Base-by-base conservation (phyloP, 2,888 invertebrate genomes). In the Melikaiella ostensackeni region DNA sequence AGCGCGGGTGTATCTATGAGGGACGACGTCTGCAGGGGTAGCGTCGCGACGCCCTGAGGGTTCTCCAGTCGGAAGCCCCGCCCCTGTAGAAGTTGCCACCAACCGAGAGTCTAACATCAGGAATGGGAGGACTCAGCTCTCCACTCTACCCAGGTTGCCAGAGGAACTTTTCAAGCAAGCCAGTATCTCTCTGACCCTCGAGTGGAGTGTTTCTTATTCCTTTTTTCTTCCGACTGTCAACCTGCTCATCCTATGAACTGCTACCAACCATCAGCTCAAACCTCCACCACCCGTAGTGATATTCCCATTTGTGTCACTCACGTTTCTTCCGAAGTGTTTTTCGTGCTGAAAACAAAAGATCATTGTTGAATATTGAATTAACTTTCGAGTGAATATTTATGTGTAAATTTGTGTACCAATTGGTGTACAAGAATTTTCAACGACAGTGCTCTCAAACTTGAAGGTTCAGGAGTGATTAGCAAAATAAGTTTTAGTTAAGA, bases 111-210 rank as follows among this genome's bases (percentile, higher is more conserved):
- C 82, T 78, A 86, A 85, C 83, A 86, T 83, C 80, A 77, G 84
- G 79, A 85, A 87, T 86, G 86, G 88, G 86, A 90, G 90, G 90
- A 89, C 90, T n/a, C 90, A 87, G 89, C 88, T 42, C 80, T 76
- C 77, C 86, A 83, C 83, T 84, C 83, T 83, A 82, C 83, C 83
- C 82, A 76, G 70, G 33, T 30, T 55, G 50, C 78, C 75, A 73
- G 76, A 76, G 82, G 84, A 82, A 81, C 80, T 80, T 81, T 79
- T 78, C 80, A 78, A 75, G 63, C 57, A 63, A 78, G 75, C 79
- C 84, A 84, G 84, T 84, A 82, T 83, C 82, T 77, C 80, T 85
- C 81, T 79, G 84, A 86, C 81, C 85, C 81, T 84, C 86, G 85
- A 84, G 84, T 79, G 55, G 84, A 85, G 82, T 78, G 82, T 77